Conservation (phyloP, 2,888 invertebrate genomes). For the Tiliacea citrago region DNA sequence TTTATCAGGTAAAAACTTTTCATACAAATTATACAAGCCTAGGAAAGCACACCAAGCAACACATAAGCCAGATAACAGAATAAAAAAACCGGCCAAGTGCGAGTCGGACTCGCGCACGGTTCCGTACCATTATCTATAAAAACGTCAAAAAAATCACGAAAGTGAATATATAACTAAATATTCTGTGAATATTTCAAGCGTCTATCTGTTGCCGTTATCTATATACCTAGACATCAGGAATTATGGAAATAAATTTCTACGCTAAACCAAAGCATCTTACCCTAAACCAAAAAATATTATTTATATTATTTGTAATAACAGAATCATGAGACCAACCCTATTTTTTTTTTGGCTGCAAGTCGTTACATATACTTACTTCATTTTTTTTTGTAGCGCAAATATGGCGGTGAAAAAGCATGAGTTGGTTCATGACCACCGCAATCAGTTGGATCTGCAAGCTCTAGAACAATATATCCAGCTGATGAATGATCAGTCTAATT, state of each 20-base stretch:
- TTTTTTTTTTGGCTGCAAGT: conserved; percentile 21
- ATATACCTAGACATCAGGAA: too few species aligned
- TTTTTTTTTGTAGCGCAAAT: conserved; percentile 45
- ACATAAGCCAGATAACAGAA: too few species aligned
- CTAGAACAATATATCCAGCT: conserved; percentile 87
- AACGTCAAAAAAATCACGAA: too few species aligned
- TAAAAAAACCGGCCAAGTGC: too few species aligned
- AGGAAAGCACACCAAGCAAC: not conserved
- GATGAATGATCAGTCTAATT: conserved; percentile 85
- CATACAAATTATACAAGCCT: not conserved
- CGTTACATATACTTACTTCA: conserved; percentile 4
- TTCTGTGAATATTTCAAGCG: too few species aligned
- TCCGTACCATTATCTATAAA: too few species aligned
- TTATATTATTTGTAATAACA: conserved; percentile 7
- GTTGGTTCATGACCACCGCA: conserved; percentile 85
- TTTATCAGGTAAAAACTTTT: not conserved
- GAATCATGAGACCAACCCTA: conserved; percentile 4
- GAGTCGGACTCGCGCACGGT: too few species aligned
- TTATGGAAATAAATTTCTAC: not conserved
- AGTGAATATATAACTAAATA: too few species aligned
- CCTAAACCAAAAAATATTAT: too few species aligned
- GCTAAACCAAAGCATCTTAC: not conserved
- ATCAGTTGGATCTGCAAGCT: conserved; percentile 80
- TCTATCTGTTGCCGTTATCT: too few species aligned
- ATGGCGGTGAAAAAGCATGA: conserved; percentile 92